Conservation (phyloP, 2,888 invertebrate species). For the Andrena chrysosceles region DNA sequence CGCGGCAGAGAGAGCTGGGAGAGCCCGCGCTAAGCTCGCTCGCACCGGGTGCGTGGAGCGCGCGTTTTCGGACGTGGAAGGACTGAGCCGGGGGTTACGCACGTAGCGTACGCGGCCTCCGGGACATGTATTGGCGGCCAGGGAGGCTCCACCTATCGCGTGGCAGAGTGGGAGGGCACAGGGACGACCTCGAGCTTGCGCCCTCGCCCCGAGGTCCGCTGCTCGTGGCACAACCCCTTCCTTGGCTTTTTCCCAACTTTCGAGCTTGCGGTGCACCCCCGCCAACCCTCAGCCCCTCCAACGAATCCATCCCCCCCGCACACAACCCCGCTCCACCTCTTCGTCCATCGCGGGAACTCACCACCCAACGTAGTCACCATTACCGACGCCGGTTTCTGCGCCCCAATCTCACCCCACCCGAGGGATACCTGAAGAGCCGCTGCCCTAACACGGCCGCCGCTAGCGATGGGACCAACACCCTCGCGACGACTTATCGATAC, state of each 20-base stretch:
- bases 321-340: constrained; percentile 13
- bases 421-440: constrained; percentile 48
- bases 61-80: constrained; percentile 82
- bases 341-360: constrained; percentile 33
- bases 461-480: constrained; percentile 60
- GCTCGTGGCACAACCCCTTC: constrained; percentile 79
- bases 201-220: constrained; percentile 68
- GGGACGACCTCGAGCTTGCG: constrained; percentile 79
- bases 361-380: constrained; percentile 59
- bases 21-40: constrained; percentile 70
- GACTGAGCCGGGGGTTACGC: constrained; percentile 77
- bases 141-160: constrained; percentile 82
- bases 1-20: constrained; percentile 64
- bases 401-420: constrained; percentile 45
- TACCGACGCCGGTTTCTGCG: constrained; percentile 59
- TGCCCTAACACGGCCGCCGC: constrained; percentile 41
- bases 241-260: constrained; percentile 77
- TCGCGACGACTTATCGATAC: constrained; percentile 40
- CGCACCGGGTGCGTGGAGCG: constrained; percentile 79
- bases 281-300: not conserved
- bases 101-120: constrained; percentile 59
- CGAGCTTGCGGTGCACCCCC: constrained; percentile 73
- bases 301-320: not conserved
- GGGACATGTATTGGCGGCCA: constrained; percentile 82
- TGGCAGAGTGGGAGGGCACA: constrained; percentile 78